A percentile compares a stretch with the other conserved stretches of the same genome.
phyloP scores from a whole-genome alignment of 2,797 vertebrate species.

The Betta splendens region DNA sequence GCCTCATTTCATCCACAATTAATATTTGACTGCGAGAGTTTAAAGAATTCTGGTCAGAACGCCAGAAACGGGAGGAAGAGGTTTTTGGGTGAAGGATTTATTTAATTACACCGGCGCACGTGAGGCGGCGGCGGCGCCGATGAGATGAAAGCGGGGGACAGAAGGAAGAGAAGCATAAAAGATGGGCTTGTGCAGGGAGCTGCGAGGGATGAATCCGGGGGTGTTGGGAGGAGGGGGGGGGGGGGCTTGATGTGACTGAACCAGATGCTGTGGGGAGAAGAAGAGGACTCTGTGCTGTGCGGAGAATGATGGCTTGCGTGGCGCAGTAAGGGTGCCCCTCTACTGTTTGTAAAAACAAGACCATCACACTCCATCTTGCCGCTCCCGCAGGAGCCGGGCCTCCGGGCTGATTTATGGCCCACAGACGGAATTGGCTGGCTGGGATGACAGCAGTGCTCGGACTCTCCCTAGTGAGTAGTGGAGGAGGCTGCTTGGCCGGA shows the following conservation, averaged over 20 bases:
- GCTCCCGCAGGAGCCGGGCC: conserved; percentile 81
- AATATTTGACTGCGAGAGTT: conserved; percentile 64
- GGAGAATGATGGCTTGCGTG: conserved; percentile 78
- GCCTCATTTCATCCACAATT: conserved; percentile 76
- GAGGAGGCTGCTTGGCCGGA: conserved; percentile 67
- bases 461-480: conserved; percentile 77
- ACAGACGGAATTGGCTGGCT: conserved; percentile 80
- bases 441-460: conserved; percentile 81
- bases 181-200: conserved; percentile 46
- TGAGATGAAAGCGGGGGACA: conserved; percentile 64
- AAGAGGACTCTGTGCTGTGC: conserved; percentile 68
- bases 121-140: conserved; percentile 55
- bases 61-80: conserved; percentile 48
- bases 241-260: conserved; percentile 64
- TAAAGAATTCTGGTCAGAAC: conserved; percentile 46
- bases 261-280: conserved; percentile 77
- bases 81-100: conserved; percentile 58
- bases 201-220: conserved; percentile 59
- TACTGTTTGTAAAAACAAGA: conserved; percentile 87
- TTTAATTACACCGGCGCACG: conserved; percentile 69
- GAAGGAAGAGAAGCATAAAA: conserved; percentile 57
- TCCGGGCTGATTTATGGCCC: conserved; percentile 84
- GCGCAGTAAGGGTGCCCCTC: conserved; percentile 80
- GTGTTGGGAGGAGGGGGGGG: conserved; percentile 33
- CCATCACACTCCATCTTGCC: conserved; percentile 87